These are phyloP conservation scores for Ciconia stormi DNA, from an alignment of 2,113 vertebrate genomes.

Conservation along the genomic window DNA sequence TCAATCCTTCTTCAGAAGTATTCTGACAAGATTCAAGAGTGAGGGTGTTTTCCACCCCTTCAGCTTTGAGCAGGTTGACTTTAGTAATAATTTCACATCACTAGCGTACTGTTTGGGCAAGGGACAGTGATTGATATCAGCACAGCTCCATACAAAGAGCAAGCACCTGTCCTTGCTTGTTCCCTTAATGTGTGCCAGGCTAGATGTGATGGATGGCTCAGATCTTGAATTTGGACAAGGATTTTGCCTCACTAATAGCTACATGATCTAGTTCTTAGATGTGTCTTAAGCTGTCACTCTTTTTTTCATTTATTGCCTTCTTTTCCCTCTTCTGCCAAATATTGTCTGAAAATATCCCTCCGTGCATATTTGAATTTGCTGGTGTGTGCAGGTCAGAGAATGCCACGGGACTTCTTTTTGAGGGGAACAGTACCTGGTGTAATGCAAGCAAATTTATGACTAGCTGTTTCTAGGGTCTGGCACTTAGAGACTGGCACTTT, in stretches of 20 bases:
- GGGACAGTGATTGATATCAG: fast-evolving
- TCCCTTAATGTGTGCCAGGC: neutral
- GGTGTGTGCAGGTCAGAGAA: neutral
- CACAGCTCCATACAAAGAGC: neutral
- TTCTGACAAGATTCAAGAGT: neutral
- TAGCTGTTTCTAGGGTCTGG: neutral
- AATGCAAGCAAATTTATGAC: neutral
- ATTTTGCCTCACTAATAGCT: neutral
- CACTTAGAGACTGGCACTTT: neutral
- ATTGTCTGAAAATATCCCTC: neutral
- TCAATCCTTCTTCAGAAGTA: neutral
- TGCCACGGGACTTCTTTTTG: neutral
- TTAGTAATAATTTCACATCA: neutral
- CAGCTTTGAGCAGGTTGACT: neutral
- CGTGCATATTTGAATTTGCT: neutral
- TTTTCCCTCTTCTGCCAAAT: neutral
- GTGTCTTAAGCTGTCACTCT: neutral
- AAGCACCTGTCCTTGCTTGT: neutral
- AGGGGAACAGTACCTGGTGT: neutral
- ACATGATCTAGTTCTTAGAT: neutral
- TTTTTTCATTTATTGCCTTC: neutral
- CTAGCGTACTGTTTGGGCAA: fast-evolving
- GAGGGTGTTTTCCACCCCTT: neutral
- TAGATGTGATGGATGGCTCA: neutral
- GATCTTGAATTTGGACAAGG: neutral